A percentile compares a stretch with the other conserved stretches of the same genome.
Evolutionary conservation across 2,888 invertebrate species (phyloP).

Genomic region (Kuschelorhynchus macadamiae): DNA sequence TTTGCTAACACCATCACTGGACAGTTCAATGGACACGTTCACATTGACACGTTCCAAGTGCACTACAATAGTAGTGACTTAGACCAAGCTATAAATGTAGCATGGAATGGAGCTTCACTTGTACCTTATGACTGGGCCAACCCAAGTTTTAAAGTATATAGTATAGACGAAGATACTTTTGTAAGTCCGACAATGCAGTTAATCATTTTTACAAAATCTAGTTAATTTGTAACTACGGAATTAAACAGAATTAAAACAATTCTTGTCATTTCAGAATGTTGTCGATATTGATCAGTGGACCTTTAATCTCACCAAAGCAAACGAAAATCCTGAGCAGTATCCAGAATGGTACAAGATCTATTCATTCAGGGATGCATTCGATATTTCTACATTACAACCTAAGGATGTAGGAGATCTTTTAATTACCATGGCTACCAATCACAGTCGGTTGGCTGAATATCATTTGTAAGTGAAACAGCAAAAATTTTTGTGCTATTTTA

Average conservation of each 20-base stretch:
- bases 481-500: too few relatives aligned
- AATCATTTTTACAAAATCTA: too few relatives aligned
- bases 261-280: constrained; percentile 70
- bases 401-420: constrained; percentile 76
- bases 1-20: constrained; percentile 85
- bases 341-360: constrained; percentile 84
- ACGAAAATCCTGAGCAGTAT: constrained; percentile 70
- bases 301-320: constrained; percentile 83
- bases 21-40: constrained; percentile 88
- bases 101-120: constrained; percentile 65
- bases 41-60: constrained; percentile 81
- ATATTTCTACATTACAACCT: constrained; percentile 75
- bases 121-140: constrained; percentile 79
- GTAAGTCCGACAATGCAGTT: constrained; percentile 48
- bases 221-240: too few relatives aligned
- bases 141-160: constrained; percentile 70
- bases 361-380: constrained; percentile 78
- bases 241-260: too few relatives aligned
- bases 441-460: constrained; percentile 67
- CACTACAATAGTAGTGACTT: constrained; percentile 72
- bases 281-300: constrained; percentile 79
- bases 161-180: constrained; percentile 56
- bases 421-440: constrained; percentile 72
- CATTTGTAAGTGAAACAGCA: constrained; percentile 65
- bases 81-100: constrained; percentile 75